phyloP scores from a whole-genome alignment of 1,140 invertebrate species.

The Mylabris phalerata region DNA sequence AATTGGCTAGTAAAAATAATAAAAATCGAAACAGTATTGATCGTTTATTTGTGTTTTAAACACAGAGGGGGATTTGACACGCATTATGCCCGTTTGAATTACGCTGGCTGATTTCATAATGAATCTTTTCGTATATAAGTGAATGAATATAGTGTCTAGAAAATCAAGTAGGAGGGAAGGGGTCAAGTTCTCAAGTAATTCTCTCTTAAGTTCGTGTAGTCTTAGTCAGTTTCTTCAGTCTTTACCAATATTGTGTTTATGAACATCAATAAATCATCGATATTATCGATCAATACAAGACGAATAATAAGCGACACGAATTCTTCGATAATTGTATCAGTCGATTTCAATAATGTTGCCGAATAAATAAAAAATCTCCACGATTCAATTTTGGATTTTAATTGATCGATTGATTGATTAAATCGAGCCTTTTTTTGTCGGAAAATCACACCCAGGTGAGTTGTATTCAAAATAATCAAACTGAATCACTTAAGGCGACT shows the following conservation, averaged over 20 bases:
- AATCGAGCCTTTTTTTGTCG: too few species aligned
- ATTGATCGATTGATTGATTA: too few species aligned
- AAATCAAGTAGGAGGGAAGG: slow-evolving; percentile 24
- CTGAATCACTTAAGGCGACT: too few species aligned
- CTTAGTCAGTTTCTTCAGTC: slow-evolving; percentile 22
- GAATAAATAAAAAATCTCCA: not conserved
- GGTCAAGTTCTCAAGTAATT: slow-evolving; percentile 22
- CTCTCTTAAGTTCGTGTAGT: slow-evolving; percentile 4
- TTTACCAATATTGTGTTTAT: slow-evolving; percentile 17
- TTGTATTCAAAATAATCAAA: not conserved
- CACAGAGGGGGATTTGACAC: too few species aligned
- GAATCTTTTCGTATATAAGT: slow-evolving; percentile 6
- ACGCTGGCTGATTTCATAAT: slow-evolving; percentile 13
- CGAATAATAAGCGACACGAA: not conserved
- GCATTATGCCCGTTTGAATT: not conserved
- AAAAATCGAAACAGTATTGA: too few species aligned
- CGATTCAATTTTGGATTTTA: too few species aligned
- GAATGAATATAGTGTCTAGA: slow-evolving; percentile 18
- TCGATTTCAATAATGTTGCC: not conserved
- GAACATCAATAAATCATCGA: not conserved
- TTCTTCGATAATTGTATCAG: not conserved
- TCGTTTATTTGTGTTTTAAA: too few species aligned
- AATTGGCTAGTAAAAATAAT: too few species aligned
- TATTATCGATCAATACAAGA: not conserved
- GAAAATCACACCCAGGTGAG: not conserved